Base-by-base conservation (phyloP, 2,888 invertebrate genomes). In the Siphlonurus alternatus region DNA sequence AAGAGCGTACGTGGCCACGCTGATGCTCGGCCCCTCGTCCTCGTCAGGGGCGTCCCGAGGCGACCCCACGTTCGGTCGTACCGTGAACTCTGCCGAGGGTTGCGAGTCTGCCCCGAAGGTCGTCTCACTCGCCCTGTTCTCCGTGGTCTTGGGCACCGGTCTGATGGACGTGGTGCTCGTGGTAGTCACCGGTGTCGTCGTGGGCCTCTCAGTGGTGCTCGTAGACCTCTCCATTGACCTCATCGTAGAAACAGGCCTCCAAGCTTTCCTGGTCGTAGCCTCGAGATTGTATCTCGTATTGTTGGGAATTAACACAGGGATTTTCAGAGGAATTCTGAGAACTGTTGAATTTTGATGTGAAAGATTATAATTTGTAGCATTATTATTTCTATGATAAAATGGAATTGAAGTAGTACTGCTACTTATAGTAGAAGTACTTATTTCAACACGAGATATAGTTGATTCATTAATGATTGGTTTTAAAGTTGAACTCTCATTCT, bases 201-300 rank as follows among this genome's bases (percentile, higher is more conserved):
- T 72, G 53, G 73, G 73, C 25, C 18, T 54, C 23, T 18, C 25
- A 15, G 19, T 59, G 22, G 56, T 54, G 2, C 53, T 61, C 19
- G 61, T 24, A 54, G 53, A 54, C n/a, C 53, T 22, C 2, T 38
- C 38, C 5, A 38, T 38, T 15, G 38, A 15, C 15, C 38, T 38
- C 5, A 38, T 10, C 38, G 38, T 38, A 10, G 38, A 38, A 38
- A 38, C 7, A 10, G 38, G 38, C 15, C 68, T 83, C 83, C 76
- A 83, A 79, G 54, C 83, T 79, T 70, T 82, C 80, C 69, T 80
- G 73, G 1, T 78, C 71, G 75, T 80, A 80, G 59, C 82, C 81
- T 71, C 83, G 81, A 63, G 79, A 79, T 18, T 75, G 54, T 79
- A 78, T 69, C 73, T 78, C 70, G 78, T 78, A 69, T 79, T 79